Conservation (phyloP, 2,113 vertebrate species). For the Pogonocichla stellata region DNA sequence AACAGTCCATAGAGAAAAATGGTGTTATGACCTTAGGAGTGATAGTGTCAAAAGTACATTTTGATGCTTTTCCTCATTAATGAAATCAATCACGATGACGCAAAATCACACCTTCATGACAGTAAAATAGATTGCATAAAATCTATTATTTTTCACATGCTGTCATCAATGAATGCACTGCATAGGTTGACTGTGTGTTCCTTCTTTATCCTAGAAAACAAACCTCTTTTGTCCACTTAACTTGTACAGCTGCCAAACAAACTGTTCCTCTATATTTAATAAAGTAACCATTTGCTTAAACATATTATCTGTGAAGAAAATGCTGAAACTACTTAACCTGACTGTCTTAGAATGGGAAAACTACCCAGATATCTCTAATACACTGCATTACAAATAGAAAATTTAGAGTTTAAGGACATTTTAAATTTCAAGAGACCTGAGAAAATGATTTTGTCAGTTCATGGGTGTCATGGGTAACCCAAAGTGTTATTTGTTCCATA, state of each 20-base stretch:
- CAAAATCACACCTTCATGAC: background rate
- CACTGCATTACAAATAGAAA: background rate
- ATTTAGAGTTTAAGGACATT: background rate
- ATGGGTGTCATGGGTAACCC: fast-evolving
- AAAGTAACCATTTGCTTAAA: background rate
- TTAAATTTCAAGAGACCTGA: background rate
- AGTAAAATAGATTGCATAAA: background rate
- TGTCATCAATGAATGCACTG: background rate
- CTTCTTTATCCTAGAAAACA: background rate
- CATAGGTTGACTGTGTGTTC: background rate
- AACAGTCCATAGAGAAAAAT: background rate
- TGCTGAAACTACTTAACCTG: background rate
- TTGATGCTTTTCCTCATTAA: background rate
- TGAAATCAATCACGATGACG: background rate
- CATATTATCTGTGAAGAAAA: background rate
- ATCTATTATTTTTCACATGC: background rate
- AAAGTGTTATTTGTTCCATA: background rate
- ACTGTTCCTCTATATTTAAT: background rate
- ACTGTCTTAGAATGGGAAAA: background rate
- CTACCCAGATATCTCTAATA: background rate
- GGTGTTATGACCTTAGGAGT: background rate
- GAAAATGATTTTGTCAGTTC: background rate
- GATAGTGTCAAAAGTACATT: background rate
- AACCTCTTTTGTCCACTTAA: background rate
- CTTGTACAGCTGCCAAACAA: background rate